Percentiles rank a stretch among this genome's conserved stretches.
Evolutionary conservation across 1,140 invertebrate species (phyloP).

Genomic region (Stenopsyche tienmushanensis): DNA sequence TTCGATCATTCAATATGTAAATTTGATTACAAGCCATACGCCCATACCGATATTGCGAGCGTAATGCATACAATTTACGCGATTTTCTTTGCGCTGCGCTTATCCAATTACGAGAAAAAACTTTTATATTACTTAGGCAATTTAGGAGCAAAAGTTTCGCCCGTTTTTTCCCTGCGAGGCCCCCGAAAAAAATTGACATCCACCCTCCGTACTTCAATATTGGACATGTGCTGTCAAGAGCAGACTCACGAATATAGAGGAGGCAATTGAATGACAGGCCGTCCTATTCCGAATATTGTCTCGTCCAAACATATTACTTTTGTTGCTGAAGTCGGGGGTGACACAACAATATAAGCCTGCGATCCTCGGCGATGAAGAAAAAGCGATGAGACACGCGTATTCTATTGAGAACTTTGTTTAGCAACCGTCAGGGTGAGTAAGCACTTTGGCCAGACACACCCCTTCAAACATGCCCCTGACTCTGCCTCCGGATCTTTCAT

Average conservation of each 20-base stretch:
- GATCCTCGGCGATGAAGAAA: background rate
- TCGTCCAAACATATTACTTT: slow-evolving; percentile 33
- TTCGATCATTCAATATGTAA: no score
- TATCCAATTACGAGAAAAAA: slow-evolving; percentile 23
- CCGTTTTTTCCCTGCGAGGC: background rate
- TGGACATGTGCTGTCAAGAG: slow-evolving; percentile 34
- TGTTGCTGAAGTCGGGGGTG: slow-evolving; percentile 14
- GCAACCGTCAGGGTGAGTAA: background rate
- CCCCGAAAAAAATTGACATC: background rate
- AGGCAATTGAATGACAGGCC: slow-evolving; percentile 30
- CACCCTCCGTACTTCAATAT: slow-evolving; percentile 27
- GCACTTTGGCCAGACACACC: slow-evolving; percentile 4
- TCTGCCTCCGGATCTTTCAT: no score
- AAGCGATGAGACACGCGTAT: slow-evolving; percentile 5
- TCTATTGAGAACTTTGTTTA: slow-evolving; percentile 14
- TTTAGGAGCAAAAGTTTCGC: slow-evolving; percentile 17
- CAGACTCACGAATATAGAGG: slow-evolving; percentile 29
- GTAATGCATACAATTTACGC: no score
- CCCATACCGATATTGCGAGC: no score
- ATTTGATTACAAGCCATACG: no score
- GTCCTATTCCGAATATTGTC: slow-evolving; percentile 27
- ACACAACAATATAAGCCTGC: background rate
- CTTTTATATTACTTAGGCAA: slow-evolving; percentile 26
- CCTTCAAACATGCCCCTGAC: no score
- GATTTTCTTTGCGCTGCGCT: no score